Percentiles rank a stretch among this genome's conserved stretches.
Conservation (phyloP, 1,140 invertebrate genomes). For the Coelopa frigida region DNA sequence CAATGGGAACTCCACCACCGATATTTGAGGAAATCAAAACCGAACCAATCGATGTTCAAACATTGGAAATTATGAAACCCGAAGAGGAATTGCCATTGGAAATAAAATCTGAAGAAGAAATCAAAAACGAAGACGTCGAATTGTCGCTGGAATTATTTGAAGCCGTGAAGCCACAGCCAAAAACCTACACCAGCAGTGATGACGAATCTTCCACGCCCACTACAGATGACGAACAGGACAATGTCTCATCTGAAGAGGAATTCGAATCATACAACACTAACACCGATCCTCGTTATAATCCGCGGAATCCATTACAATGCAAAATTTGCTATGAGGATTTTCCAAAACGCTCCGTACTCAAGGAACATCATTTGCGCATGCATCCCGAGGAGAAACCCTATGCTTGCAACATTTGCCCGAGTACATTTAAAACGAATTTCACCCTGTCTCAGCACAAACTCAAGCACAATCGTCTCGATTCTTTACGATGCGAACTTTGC, state of each 20-base stretch:
- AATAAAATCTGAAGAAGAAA: neutral
- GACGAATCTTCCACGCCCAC: conserved; percentile 9
- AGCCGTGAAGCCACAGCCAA: neutral
- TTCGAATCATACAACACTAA: no score
- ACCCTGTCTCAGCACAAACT: conserved; percentile 11
- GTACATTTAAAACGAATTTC: conserved; percentile 13
- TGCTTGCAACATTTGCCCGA: conserved; percentile 11
- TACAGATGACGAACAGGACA: neutral
- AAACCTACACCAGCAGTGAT: neutral
- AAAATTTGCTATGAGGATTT: conserved; percentile 11
- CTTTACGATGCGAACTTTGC: conserved; percentile 10
- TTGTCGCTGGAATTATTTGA: no score
- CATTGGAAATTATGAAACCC: conserved; percentile 13
- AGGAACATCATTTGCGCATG: conserved; percentile 8
- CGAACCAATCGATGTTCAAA: conserved; percentile 14
- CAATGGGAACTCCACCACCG: conserved; percentile 14
- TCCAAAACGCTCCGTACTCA: conserved; percentile 8
- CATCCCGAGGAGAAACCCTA: conserved; percentile 15
- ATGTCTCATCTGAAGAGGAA: no score
- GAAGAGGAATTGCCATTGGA: conserved; percentile 7
- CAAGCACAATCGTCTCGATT: conserved; percentile 13
- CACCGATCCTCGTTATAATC: no score
- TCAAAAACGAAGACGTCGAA: neutral
- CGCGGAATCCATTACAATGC: no score
- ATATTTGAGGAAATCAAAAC: conserved; percentile 16